phyloP scores from a whole-genome alignment of 2,888 invertebrate genomes.

The Girardia tigrina region DNA sequence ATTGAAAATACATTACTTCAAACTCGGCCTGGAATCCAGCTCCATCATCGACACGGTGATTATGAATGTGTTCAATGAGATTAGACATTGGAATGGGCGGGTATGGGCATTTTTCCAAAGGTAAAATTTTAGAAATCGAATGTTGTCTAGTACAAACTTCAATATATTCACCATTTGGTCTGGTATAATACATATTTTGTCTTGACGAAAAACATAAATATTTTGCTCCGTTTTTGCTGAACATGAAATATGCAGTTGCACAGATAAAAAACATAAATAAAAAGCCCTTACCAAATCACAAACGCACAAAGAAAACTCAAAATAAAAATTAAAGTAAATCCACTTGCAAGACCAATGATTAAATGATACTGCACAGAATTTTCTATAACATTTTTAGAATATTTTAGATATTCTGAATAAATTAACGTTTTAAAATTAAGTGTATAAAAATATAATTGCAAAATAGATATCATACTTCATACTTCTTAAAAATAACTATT shows the following conservation, averaged over 20 bases:
- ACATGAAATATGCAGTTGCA: too few relatives aligned
- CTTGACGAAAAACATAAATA: not conserved
- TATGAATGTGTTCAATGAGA: constrained; percentile 27
- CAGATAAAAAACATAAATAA: too few relatives aligned
- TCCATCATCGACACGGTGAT: constrained; percentile 30
- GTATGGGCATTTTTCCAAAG: constrained; percentile 26
- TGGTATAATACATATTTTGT: not conserved
- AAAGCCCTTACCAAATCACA: not conserved
- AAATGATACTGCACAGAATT: not conserved
- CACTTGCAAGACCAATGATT: not conserved
- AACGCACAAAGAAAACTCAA: not conserved
- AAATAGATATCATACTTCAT: too few relatives aligned
- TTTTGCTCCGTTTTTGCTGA: not conserved
- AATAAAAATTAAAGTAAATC: not conserved
- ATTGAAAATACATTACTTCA: too few relatives aligned
- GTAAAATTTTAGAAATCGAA: constrained; percentile 10
- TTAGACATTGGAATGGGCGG: constrained; percentile 27
- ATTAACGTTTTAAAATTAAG: too few relatives aligned
- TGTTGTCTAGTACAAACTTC: constrained; percentile 12
- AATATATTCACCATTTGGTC: constrained; percentile 17
- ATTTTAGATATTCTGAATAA: constrained; percentile 20
- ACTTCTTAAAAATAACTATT: too few relatives aligned
- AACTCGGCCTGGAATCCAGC: constrained; percentile 33
- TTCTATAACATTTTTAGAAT: not conserved
- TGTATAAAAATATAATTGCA: too few relatives aligned